Base-by-base conservation (phyloP, 2,797 vertebrate species). In the Mus spretus region DNA sequence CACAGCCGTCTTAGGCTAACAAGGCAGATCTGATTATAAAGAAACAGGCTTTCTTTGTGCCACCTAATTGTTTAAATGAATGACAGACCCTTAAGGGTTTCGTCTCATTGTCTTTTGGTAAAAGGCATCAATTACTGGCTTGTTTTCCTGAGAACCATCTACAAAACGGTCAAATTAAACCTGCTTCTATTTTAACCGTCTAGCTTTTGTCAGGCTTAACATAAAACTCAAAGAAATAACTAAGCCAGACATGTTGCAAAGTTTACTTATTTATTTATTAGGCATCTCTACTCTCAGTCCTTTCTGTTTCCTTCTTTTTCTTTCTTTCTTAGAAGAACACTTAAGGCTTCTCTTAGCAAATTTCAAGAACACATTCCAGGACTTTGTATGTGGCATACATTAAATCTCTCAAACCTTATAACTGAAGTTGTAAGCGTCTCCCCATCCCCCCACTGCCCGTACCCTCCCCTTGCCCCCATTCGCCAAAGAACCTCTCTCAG, bases 131-230 rank as follows among this genome's bases (percentile, higher is more conserved):
- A 37, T 97, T 91, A 86, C 47, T 78, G 77, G 91, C 90, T 95
- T 96, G 82, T 93, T 96, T 97, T 93, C 59, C 57, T 63, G 67
- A 77, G 57, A 78, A 85, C 81, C 34, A 3, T 92, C 28, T 63
- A 28, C 72, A 88, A 95, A 77, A 83, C n/a, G 77, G 85, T 96
- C 75, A 67, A 50, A 94, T 91, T 74, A 96, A 97, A 88, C 91
- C 87, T 88, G 81, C 80, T 93, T 97, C 95, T 85, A 89, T 97
- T 93, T 89, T 91, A 96, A 87, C 93, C 72, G 75, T 88, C 77
- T 65, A 70, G 50, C 78, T 81, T 89, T 84, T 96, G 87, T 97
- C 88, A 88, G 57, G 61, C 44, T 22, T 79, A 89, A 72, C 75
- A 26, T 81, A 65, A 11, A 86, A 93, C 86, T 93, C 55, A 80